Evolutionary conservation across 2,113 vertebrate species (phyloP), one percentile per base, ranked within the genome.

Genomic region (Gymnobelideus leadbeateri): DNA sequence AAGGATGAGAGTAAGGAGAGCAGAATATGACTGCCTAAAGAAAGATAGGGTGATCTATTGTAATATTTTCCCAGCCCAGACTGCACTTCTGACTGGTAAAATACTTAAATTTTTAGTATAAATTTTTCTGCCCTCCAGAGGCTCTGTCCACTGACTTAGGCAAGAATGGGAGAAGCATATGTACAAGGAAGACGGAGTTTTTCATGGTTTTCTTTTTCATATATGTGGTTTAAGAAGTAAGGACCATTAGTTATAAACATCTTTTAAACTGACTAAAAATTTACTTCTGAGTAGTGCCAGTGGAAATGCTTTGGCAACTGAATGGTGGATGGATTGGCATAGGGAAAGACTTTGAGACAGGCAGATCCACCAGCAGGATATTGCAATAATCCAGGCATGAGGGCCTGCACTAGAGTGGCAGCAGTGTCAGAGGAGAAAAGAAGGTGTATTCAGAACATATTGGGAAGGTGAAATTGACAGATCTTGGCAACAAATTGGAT

Each of bases 401-500:
- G 37, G 37, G 37, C 57, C 28, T 61, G 26, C 55, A 61, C 26
- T 61, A 61, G 14, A 61, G 14, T 14, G 31, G 14, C n/a, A 1
- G 3, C 12, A 77, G 37, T 77, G 37, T n/a, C 5, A 6, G 12
- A n/a, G 14, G 14, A 77, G 3, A 77, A 14, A 77, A 77, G 37
- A 3, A 16, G 4, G 14, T n/a, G 1, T 77, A 19, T n/a, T 19
- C 61, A n/a, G n/a, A n/a, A 77, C 12, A 77, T 19, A n/a, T 16
- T 77, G 31, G 37, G n/a, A 16, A 19, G 31, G 31, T n/a, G 37
- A 77, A 37, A 77, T 37, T 5, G 5, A 16, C 31, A n/a, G 14
- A 16, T 19, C 16, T n/a, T 19, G 12, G 31, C 61, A n/a, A n/a
- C 0, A 2, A 1, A 5, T n/a, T n/a, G 4, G 5, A 77, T n/a